Conservation (phyloP, 2,888 invertebrate species). For the Diogma glabrata region DNA sequence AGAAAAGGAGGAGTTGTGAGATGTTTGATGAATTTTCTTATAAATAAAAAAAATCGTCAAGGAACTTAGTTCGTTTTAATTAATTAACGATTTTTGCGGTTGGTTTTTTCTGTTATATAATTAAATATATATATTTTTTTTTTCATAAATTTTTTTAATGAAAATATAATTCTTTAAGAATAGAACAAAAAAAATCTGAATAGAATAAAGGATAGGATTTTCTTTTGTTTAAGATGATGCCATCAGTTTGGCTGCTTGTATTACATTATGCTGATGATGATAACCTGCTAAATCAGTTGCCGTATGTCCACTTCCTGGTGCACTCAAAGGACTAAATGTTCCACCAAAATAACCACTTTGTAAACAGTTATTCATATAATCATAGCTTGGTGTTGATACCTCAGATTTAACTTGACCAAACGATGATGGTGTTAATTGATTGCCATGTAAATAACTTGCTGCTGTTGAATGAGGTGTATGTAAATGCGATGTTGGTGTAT, state of each 20-base stretch:
- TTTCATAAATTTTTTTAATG: too few species aligned
- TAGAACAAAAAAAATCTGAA: too few species aligned
- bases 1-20: too few species aligned
- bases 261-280: constrained; percentile 76
- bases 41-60: too few species aligned
- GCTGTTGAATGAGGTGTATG: constrained; percentile 29
- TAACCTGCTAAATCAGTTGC: constrained; percentile 57
- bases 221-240: constrained; percentile 55
- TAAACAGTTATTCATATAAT: constrained; percentile 35
- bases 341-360: constrained; percentile 30
- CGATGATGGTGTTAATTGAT: constrained; percentile 12
- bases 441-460: constrained; percentile 4
- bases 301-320: constrained; percentile 24
- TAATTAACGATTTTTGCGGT: too few species aligned
- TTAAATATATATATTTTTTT: too few species aligned
- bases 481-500: constrained; percentile 19
- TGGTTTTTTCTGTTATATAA: too few species aligned
- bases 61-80: too few species aligned
- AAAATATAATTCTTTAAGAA: too few species aligned
- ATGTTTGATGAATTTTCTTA: too few species aligned
- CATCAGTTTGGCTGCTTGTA: constrained; percentile 72
- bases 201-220: too few species aligned
- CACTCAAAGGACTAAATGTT: constrained; percentile 31
- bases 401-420: constrained; percentile 14
- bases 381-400: constrained; percentile 23